Base-by-base conservation (phyloP, 2,888 invertebrate genomes). In the Plagodis dolabraria region DNA sequence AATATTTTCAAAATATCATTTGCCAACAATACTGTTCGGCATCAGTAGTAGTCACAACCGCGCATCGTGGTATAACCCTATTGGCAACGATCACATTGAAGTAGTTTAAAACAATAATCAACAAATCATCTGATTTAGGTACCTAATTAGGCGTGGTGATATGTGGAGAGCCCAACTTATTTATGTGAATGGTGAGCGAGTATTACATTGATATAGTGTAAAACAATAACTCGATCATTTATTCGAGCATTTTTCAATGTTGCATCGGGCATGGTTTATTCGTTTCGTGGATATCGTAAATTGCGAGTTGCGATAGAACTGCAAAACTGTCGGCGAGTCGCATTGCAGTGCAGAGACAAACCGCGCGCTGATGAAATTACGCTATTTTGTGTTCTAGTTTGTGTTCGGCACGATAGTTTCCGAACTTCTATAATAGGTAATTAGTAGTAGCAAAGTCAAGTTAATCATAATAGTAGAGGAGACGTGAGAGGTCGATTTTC, bases 341-440 rank as follows among this genome's bases (percentile, higher is more conserved):
- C 68, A 69, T 55, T 69, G 66, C 68, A 60, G 61, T 69, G 66
- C 68, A 60, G 61, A 47, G 46, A 43, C 47, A 51, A 60, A 53
- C 45, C 36, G 35, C 49, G 35, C 49, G 49, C 47, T 57, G 45
- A 48, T 60, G 53, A 60, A 62, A 48, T 62, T 57, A 61, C 42
- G 44, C 36, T 49, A 52, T 48, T 45, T 48, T 52, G 53, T 49
- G 47, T 54, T 48, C 36, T 49, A 52, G 47, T 45, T 48, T 52
- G 53, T 49, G 47, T 54, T 48, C 40, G 38, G 36, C 49, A 44
- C 45, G 43, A 60, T 56, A 57, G 53, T 57, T 64, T 62, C 50
- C 47, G 59, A 65, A 62, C 58, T 57, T 40, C 47, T 59, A 33
- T 53, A 48, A 5, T n/a, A 36, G n/a, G 46, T 51, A 54, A n/a